A percentile compares a stretch with the other conserved stretches of the same genome.
These are phyloP conservation scores for Acinonyx jubatus DNA, from an alignment of 2,113 vertebrate genomes.

Conservation along the genomic window DNA sequence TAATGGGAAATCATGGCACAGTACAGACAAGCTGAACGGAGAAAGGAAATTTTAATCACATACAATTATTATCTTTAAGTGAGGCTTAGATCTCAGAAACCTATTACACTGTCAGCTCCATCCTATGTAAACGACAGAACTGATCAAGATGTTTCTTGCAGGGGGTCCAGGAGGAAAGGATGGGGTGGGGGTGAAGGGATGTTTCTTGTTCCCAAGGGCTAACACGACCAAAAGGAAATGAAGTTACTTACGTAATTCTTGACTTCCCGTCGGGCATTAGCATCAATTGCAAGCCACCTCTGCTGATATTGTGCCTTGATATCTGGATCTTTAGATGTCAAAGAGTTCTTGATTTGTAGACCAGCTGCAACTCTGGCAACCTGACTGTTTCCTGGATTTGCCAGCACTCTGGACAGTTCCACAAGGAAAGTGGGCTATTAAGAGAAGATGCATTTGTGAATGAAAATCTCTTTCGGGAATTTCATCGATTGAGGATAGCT, in stretches of 20 bases:
- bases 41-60: slow-evolving; percentile 26
- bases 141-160: background rate
- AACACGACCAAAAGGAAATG: background rate
- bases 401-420: slow-evolving; percentile 97
- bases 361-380: slow-evolving; percentile 97
- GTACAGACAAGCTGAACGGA: background rate
- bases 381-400: slow-evolving; percentile 98
- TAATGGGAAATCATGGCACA: background rate
- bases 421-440: slow-evolving; percentile 96
- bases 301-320: slow-evolving; percentile 97
- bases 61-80: background rate
- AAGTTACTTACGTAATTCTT: slow-evolving; percentile 95
- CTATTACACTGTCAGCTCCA: background rate
- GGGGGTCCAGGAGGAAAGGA: background rate
- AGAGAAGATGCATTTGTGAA: slow-evolving; percentile 25
- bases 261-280: slow-evolving; percentile 94
- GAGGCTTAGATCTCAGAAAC: background rate
- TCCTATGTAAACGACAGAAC: background rate
- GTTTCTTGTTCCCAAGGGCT: background rate
- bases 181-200: background rate
- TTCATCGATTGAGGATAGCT: background rate
- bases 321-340: slow-evolving; percentile 98
- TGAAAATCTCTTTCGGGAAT: background rate
- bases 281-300: slow-evolving; percentile 97
- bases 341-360: slow-evolving; percentile 98